Base-by-base conservation (phyloP, 2,797 vertebrate genomes). In the Xenops minutus region DNA sequence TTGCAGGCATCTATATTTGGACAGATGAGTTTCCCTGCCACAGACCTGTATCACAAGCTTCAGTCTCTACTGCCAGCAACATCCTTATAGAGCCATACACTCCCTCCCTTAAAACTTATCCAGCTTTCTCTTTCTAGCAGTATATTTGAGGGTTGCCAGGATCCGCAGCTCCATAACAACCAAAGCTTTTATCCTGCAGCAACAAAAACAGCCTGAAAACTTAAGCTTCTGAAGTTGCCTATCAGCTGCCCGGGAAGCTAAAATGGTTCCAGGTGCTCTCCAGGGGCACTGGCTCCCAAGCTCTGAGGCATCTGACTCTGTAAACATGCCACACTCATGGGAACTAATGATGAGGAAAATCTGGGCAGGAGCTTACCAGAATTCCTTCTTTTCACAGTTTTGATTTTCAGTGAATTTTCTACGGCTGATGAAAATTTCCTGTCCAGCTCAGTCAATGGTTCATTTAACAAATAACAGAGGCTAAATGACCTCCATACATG, bases 1-100 rank as follows among this genome's bases (percentile, higher is more conserved):
- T 79, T 97, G 95, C 96, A 96, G 96, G 86, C 88, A 96, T 95
- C 95, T 97, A 95, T 95, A 96, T 97, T 97, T 93, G 96, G 95
- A 84, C 88, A 94, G 90, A 94, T 93, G 80, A 95, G 39, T 86
- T 85, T 81, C 80, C 66, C 76, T 84, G 58, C 79, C 83, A 90
- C 90, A 92, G 85, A 95, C 85, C 85, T 73, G 46, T 75, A 90
- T 81, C 88, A 92, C 69, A 96, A 69, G 73, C 66, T 88, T 62
- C 62, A 48, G 66, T 23, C 37, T 58, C 76, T 86, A 51, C 34
- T 92, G 73, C 88, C 82, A 95, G 59, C 69, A 92, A 55, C 69
- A 93, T 84, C 93, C 59, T 84, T 49, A 66, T 10, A 64, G 34
- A 80, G 55, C 58, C 80, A 69, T 41, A 73, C 29, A 49, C 37